Evolutionary conservation across 2,888 invertebrate species (phyloP).

Genomic region (Tortricodes alternella): DNA sequence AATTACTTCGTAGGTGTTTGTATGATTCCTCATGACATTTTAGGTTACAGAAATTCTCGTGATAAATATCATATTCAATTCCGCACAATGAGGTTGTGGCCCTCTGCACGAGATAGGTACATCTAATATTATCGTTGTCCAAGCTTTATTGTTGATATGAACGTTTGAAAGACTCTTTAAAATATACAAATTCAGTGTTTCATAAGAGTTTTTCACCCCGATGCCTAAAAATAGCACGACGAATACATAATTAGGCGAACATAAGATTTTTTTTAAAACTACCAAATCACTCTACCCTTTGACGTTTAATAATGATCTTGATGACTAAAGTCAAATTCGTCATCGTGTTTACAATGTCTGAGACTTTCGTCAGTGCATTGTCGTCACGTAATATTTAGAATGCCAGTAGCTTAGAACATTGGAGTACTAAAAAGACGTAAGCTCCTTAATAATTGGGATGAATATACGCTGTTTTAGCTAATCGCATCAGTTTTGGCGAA

Average conservation of each 20-base stretch:
- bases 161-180: no score
- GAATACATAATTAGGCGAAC: slow-evolving; percentile 16
- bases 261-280: no score
- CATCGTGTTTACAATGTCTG: slow-evolving; percentile 46
- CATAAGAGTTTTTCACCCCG: not conserved
- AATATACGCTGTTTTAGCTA: not conserved
- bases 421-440: slow-evolving; percentile 7
- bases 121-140: no score
- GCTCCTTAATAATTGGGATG: not conserved
- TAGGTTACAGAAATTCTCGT: no score
- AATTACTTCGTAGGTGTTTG: no score
- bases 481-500: slow-evolving; percentile 51
- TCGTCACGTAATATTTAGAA: slow-evolving; percentile 43
- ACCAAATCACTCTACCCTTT: slow-evolving; percentile 24
- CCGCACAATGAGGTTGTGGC: no score
- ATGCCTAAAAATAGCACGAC: slow-evolving; percentile 4
- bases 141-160: no score
- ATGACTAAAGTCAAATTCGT: slow-evolving; percentile 33
- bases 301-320: slow-evolving; percentile 24
- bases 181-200: no score
- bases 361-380: slow-evolving; percentile 40
- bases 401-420: not conserved
- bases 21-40: no score
- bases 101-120: no score
- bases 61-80: no score